Base-by-base conservation (phyloP, 2,113 vertebrate genomes). In the Craseonycteris thonglongyai region DNA sequence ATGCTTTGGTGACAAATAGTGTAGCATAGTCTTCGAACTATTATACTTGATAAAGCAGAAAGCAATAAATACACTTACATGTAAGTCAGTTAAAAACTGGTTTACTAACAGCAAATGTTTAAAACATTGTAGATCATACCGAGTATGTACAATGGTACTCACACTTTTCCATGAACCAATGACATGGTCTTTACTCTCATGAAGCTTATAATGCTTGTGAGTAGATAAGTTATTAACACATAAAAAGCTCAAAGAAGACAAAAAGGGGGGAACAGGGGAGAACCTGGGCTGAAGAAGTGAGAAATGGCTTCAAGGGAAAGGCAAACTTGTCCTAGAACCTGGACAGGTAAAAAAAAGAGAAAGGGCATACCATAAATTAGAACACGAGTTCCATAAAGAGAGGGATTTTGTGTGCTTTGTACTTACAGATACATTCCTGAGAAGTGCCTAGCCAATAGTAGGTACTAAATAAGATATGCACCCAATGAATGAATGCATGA, bases 171-270 rank as follows among this genome's bases (percentile, higher is more conserved):
- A 66, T 3, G 22, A 76, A 56, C n/a, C 49, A 16, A 54, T 40
- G 51, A 47, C 61, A 58, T 10, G 49, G n/a, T 35, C 33, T 51
- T 85, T 84, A 21, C 28, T 61, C 65, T 59, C 30, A 40, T 45
- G 47, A 47, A 61, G 21, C 42, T 79, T 68, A 38, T 33, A 74
- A 6, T n/a, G 42, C n/a, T 22, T 14, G 4, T 0, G 8, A 74
- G 91, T 38, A 97, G 59, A 79, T 16, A 82, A 75, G 19, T 93
- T 66, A 74, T 30, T 68, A 91, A 91, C 28, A 92, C 75, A 88
- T 19, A 78, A 90, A 92, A 83, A 61, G 61, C 18, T 18, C 87
- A 94, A 71, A 56, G 28, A 63, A 40, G 0, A 79, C 38, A 69
- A 69, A 56, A 63, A 14, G 35, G 28, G 1, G 54, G 30, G 21